Percentiles rank a stretch among this genome's conserved stretches.
Conservation (phyloP, 2,113 vertebrate genomes). For the Petrocephalus zakoni region DNA sequence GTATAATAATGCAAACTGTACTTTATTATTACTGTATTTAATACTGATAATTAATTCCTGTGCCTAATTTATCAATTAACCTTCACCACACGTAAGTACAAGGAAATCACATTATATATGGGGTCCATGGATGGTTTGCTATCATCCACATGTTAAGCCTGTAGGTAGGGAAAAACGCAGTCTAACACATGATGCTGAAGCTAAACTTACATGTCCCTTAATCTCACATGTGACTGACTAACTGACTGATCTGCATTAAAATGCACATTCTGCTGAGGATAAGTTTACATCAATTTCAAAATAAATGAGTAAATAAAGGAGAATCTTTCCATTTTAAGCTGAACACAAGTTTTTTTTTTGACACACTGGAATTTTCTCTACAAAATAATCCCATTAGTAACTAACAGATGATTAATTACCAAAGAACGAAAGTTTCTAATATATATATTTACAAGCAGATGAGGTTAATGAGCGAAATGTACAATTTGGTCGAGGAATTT, state of each 20-base stretch:
- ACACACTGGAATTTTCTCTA: background rate
- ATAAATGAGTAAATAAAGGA: background rate
- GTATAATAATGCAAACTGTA: background rate
- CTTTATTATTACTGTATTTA: background rate
- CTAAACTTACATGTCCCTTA: background rate
- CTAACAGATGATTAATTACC: background rate
- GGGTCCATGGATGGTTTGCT: background rate
- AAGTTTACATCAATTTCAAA: background rate
- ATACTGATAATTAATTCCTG: background rate
- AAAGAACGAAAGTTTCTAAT: background rate
- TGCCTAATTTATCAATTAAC: background rate
- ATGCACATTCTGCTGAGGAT: background rate
- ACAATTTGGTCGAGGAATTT: background rate
- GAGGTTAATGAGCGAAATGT: background rate
- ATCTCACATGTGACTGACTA: background rate
- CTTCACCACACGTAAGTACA: background rate
- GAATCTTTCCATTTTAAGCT: background rate
- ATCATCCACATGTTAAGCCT: background rate
- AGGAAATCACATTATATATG: background rate
- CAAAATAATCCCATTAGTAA: too few species aligned
- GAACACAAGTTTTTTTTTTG: background rate
- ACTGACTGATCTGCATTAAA: background rate
- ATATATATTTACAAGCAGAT: background rate
- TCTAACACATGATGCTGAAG: too few species aligned
- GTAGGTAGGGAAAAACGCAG: background rate